phyloP scores from a whole-genome alignment of 2,797 vertebrate species.

The Peromyscus nudipes region DNA sequence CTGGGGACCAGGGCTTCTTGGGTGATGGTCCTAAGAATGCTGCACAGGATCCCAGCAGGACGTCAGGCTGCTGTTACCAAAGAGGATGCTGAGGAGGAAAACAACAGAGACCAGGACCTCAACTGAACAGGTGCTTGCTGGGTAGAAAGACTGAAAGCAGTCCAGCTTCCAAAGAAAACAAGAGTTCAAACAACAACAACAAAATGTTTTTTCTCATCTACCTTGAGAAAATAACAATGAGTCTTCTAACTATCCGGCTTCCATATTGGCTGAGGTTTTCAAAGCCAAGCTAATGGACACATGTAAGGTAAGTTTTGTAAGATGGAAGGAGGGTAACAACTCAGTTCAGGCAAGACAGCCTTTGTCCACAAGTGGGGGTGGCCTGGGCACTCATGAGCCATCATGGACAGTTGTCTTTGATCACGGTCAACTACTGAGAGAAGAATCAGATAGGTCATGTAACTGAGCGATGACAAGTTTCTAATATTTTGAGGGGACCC shows the following conservation, averaged over 20 bases:
- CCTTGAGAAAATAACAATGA: neutral
- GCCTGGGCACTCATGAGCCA: neutral
- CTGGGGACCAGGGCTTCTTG: neutral
- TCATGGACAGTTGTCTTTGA: neutral
- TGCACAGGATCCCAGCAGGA: neutral
- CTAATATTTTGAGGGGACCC: neutral
- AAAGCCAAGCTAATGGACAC: neutral
- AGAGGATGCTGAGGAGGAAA: neutral
- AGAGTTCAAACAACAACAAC: neutral
- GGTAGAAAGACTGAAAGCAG: neutral
- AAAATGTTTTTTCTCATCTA: neutral
- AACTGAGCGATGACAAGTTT: neutral
- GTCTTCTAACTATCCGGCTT: slow-evolving; percentile 9
- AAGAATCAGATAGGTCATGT: neutral
- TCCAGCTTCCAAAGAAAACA: neutral
- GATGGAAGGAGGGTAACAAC: neutral
- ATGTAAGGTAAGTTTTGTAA: neutral
- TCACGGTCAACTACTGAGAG: neutral
- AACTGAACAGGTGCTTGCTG: neutral
- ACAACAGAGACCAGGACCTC: neutral
- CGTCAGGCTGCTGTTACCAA: neutral
- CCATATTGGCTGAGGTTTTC: slow-evolving; percentile 7
- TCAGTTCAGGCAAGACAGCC: neutral
- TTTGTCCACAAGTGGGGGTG: neutral
- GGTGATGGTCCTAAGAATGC: neutral